Conservation (phyloP, 2,113 vertebrate species). For the Dascyllus trimaculatus region DNA sequence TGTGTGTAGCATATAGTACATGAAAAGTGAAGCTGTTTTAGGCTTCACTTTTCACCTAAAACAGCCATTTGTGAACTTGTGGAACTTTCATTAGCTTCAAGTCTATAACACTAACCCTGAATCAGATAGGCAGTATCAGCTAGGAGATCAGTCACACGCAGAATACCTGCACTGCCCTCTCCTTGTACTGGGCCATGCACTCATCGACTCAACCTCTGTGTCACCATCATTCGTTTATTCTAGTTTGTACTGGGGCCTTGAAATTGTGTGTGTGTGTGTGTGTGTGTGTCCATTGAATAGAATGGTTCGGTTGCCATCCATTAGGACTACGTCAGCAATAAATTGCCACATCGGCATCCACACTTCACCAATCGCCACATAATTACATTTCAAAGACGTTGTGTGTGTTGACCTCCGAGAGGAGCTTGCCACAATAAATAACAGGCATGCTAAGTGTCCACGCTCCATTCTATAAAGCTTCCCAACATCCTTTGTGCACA, state of each 20-base stretch:
- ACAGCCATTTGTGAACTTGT: constrained; percentile 12
- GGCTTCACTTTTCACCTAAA: constrained; percentile 22
- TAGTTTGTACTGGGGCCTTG: constrained; percentile 63
- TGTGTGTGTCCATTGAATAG: neutral
- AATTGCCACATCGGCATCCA: constrained; percentile 59
- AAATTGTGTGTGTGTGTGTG: neutral
- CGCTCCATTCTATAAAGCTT: neutral
- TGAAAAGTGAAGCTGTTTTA: no score
- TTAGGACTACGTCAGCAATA: constrained; percentile 63
- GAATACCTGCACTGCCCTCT: constrained; percentile 53
- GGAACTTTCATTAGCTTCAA: constrained; percentile 38
- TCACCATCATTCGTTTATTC: constrained; percentile 42
- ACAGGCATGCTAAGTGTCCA: constrained; percentile 8
- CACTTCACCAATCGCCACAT: constrained; percentile 74
- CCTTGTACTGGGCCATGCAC: constrained; percentile 65
- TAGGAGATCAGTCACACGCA: constrained; percentile 49
- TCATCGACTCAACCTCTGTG: constrained; percentile 31
- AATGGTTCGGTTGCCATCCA: constrained; percentile 51
- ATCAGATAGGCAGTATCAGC: constrained; percentile 15
- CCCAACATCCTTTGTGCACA: neutral
- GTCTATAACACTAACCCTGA: constrained; percentile 60
- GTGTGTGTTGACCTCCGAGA: constrained; percentile 72
- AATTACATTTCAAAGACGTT: constrained; percentile 80
- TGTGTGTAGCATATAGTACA: neutral
- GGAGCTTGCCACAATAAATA: constrained; percentile 57